A percentile compares a stretch with the other conserved stretches of the same genome.
phyloP scores from a whole-genome alignment of 2,113 vertebrate species.

The Rhinopithecus roxellana region DNA sequence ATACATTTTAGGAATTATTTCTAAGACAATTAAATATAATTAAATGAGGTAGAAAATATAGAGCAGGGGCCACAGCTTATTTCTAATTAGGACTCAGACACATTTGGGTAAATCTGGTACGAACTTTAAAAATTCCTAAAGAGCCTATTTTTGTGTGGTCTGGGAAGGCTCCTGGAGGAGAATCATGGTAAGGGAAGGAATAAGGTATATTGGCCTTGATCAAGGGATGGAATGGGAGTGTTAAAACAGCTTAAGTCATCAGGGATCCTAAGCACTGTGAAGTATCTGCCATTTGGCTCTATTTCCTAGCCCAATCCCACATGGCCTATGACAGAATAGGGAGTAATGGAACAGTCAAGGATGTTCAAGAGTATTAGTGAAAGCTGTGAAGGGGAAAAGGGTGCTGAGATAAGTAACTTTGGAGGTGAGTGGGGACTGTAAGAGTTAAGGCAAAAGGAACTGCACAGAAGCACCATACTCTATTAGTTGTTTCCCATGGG shows the following conservation, averaged over 20 bases:
- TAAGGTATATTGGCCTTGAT: neutral
- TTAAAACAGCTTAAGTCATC: neutral
- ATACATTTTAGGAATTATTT: constrained; percentile 35
- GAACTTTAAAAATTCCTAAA: neutral
- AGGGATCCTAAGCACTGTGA: neutral
- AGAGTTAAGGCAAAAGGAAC: neutral
- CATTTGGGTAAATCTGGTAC: neutral
- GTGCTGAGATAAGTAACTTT: neutral
- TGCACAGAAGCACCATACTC: neutral
- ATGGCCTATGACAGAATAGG: neutral
- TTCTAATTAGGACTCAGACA: constrained; percentile 14
- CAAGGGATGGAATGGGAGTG: neutral
- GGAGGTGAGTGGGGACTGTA: neutral
- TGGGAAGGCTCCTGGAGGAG: neutral
- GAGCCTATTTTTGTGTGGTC: neutral
- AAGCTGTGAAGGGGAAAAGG: neutral
- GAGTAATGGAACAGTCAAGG: neutral
- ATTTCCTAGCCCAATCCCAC: neutral
- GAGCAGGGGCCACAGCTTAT: neutral
- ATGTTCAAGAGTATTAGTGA: neutral
- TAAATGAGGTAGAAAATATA: constrained; percentile 1
- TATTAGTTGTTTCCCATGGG: neutral
- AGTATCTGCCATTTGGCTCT: neutral
- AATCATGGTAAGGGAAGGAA: neutral
- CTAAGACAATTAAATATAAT: constrained; percentile 26